phyloP scores from a whole-genome alignment of 2,113 vertebrate species.

The Haliaeetus leucogaster region DNA sequence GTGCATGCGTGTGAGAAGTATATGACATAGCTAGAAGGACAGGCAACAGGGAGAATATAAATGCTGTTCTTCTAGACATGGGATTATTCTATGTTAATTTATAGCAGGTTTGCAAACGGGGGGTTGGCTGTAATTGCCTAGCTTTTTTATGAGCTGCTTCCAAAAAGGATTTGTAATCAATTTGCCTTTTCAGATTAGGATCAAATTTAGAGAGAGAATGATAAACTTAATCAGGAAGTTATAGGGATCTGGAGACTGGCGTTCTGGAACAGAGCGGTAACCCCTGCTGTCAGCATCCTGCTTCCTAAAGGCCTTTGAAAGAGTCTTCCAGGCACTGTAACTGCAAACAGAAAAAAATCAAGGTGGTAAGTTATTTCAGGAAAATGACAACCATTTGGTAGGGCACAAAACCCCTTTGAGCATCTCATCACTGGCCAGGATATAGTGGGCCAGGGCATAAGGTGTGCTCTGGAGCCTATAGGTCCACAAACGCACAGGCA shows the following conservation, averaged over 20 bases:
- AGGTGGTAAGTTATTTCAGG: neutral
- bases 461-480: neutral
- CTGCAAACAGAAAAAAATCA: neutral
- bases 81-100: neutral
- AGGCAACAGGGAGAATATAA: neutral
- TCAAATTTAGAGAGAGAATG: conserved; percentile 36
- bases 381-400: neutral
- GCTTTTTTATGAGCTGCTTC: conserved; percentile 5
- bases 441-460: neutral
- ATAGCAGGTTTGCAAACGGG: neutral
- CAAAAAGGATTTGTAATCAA: conserved; percentile 44
- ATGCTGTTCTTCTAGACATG: neutral
- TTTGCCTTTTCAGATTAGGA: conserved; percentile 19
- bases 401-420: neutral
- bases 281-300: neutral
- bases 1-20: neutral
- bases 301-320: conserved; percentile 39
- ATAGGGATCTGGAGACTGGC: conserved; percentile 14
- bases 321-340: conserved; percentile 12
- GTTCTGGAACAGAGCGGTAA: conserved; percentile 5
- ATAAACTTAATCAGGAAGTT: conserved; percentile 38
- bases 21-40: neutral
- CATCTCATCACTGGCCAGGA: neutral
- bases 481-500: neutral
- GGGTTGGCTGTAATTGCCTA: neutral